Base-by-base conservation (phyloP, 2,888 invertebrate species). In the Pteria penguin region DNA sequence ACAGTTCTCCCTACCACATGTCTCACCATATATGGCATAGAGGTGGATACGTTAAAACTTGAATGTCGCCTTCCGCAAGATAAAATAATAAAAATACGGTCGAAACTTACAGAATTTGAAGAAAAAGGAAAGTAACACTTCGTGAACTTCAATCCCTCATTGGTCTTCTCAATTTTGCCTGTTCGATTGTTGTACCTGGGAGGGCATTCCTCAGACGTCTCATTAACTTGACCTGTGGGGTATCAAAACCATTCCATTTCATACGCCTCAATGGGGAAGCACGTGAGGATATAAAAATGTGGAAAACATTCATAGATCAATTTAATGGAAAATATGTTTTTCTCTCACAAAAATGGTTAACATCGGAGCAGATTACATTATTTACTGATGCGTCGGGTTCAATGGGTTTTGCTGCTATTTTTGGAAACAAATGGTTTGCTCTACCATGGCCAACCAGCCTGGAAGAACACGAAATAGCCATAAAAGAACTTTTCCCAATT, bases 321-420 rank as follows among this genome's bases (percentile, higher is more conserved):
- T 77, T 79, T 61, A 81, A 79, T 75, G 77, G 79, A 8, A 61
- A 57, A 45, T 75, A 58, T 11, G 65, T 76, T 55, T 79, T 77
- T 66, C 61, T 79, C 11, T 3, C 33, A 57, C 77, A 79, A 24
- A 26, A 36, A 2, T 70, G 75, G 75, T 2, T 26, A 31, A 14
- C 33, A 1, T 75, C 75, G 5, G 36, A 69, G 2, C 4, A 27
- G 14, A 4, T 75, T 1, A 52, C 8, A 22, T 33, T 75, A 8
- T 75, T 52, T 45, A 45, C 45, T 14, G 45, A 45, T 45, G 45
- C 45, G 11, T 45, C 45, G 11, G 45, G 45, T 45, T 45, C 18
- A 18, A 14, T 45, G 18, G 45, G 33, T 22, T 68, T 22, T 68
- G 57, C 57, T 29, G 68, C 57, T n/a, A 32, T 57, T 22, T 68